Conservation (phyloP, 2,888 invertebrate species). For the Panzeria rudis region DNA sequence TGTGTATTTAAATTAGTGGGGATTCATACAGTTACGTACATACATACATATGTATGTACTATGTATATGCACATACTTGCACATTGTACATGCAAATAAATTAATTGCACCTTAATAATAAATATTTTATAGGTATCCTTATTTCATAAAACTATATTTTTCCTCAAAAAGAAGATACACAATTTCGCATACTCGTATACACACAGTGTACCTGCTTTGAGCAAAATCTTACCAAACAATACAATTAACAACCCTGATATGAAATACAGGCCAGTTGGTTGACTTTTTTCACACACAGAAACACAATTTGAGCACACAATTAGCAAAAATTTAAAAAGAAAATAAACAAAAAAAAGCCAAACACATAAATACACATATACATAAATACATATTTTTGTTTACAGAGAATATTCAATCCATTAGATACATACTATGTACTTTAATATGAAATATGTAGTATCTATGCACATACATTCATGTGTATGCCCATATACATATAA, state of each 20-base stretch:
- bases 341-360: slow-evolving; percentile 21
- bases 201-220: neutral
- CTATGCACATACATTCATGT: neutral
- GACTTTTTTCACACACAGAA: slow-evolving; percentile 53
- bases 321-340: slow-evolving; percentile 39
- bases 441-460: neutral
- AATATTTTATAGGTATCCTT: too few species aligned
- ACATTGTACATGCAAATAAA: too few species aligned
- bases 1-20: too few species aligned
- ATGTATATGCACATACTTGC: too few species aligned
- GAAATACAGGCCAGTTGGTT: slow-evolving; percentile 51
- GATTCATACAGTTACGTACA: too few species aligned
- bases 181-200: neutral
- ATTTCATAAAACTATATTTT: too few species aligned
- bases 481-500: neutral
- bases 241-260: slow-evolving; percentile 41
- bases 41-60: too few species aligned
- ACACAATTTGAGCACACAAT: slow-evolving; percentile 12
- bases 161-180: too few species aligned
- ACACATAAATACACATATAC: neutral
- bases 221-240: neutral
- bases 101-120: too few species aligned
- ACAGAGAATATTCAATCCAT: slow-evolving; percentile 46
- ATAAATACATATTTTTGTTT: slow-evolving; percentile 35
- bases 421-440: slow-evolving; percentile 33